Evolutionary conservation across 2,888 invertebrate species (phyloP).

Genomic region (Melanotus villosus): DNA sequence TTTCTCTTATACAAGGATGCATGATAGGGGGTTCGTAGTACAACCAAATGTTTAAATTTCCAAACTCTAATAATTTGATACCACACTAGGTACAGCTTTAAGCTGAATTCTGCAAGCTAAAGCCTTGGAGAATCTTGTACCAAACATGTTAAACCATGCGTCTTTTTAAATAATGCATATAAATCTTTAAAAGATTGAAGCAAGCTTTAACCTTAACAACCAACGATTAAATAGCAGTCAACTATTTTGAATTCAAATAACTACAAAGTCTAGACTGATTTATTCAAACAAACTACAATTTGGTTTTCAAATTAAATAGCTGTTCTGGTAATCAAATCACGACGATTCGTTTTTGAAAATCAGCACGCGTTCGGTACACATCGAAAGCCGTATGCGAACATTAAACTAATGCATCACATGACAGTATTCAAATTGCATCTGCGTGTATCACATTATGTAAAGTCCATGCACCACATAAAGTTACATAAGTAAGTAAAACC

Average conservation of each 20-base stretch:
- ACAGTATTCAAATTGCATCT: constrained; percentile 12
- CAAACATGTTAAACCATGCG: too few species aligned
- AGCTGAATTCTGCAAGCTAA: too few species aligned
- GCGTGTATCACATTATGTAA: constrained; percentile 29
- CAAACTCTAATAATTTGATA: too few species aligned
- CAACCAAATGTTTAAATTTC: too few species aligned
- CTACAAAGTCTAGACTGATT: not conserved
- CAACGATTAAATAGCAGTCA: too few species aligned
- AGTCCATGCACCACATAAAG: constrained; percentile 28
- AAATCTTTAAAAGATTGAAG: not conserved
- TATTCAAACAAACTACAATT: not conserved
- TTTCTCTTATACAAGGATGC: too few species aligned
- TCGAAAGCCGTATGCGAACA: not conserved
- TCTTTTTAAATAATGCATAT: too few species aligned
- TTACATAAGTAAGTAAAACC: constrained; percentile 31
- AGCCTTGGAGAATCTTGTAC: too few species aligned
- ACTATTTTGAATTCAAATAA: not conserved
- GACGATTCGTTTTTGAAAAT: not conserved
- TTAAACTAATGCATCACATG: constrained; percentile 1
- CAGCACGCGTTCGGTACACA: constrained; percentile 9
- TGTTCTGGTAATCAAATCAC: constrained; percentile 1
- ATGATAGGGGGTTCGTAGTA: too few species aligned
- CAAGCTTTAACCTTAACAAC: too few species aligned
- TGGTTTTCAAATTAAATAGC: constrained; percentile 15
- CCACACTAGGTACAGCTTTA: too few species aligned